Percentiles rank a stretch among this genome's conserved stretches.
These are phyloP conservation scores for Enteromius viviparus DNA, from an alignment of 2,797 vertebrate genomes.

Conservation along the genomic window DNA sequence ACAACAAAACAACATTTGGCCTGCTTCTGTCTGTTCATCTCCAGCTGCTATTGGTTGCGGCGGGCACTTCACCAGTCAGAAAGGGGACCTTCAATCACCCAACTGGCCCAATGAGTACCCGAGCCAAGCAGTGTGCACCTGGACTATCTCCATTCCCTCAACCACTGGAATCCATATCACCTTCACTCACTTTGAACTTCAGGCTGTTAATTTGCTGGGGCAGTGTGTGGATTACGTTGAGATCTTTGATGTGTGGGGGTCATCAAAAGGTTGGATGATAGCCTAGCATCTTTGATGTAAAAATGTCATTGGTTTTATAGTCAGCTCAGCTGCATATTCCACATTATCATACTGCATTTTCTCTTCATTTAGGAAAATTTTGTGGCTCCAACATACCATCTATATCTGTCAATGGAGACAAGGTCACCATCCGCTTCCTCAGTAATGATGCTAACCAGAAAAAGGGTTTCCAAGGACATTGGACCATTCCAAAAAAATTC, in stretches of 20 bases:
- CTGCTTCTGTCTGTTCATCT: background rate
- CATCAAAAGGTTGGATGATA: constrained; percentile 52
- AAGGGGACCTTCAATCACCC: constrained; percentile 75
- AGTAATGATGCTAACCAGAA: constrained; percentile 68
- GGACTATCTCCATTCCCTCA: constrained; percentile 70
- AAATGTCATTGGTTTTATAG: background rate
- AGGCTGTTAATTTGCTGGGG: constrained; percentile 66
- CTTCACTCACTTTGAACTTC: constrained; percentile 79
- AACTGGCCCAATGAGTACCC: constrained; percentile 75
- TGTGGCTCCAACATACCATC: constrained; percentile 69
- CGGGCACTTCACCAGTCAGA: constrained; percentile 67
- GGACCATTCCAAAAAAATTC: constrained; percentile 73
- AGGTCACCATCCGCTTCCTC: constrained; percentile 73
- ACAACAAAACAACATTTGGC: too few relatives aligned
- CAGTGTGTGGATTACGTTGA: constrained; percentile 79
- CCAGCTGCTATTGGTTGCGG: constrained; percentile 68
- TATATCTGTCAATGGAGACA: constrained; percentile 60
- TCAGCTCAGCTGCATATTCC: background rate
- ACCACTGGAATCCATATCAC: constrained; percentile 65
- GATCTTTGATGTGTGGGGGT: constrained; percentile 69
- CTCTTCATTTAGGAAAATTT: constrained; percentile 68
- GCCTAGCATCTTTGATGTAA: background rate
- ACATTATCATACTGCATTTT: background rate
- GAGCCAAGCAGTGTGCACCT: constrained; percentile 74
- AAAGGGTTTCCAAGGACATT: constrained; percentile 78